These are phyloP conservation scores for Furcifer pardalis DNA, from an alignment of 2,797 vertebrate genomes.

Conservation along the genomic window DNA sequence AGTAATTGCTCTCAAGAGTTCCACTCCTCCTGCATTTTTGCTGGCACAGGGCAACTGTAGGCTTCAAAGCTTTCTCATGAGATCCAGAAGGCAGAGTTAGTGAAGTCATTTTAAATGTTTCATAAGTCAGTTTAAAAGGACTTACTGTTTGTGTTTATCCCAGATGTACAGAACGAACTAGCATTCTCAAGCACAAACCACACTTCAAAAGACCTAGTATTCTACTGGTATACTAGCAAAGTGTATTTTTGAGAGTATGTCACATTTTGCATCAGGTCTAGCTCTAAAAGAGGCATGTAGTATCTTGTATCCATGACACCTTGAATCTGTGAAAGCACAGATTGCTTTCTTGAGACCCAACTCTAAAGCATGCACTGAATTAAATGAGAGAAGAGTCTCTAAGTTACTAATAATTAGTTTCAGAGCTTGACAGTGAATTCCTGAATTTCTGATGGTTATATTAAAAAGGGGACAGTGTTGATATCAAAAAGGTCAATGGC, in stretches of 20 bases:
- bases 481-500: background rate
- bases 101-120: constrained; percentile 15
- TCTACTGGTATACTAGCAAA: background rate
- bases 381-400: background rate
- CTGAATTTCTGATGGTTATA: no score
- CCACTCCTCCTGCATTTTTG: constrained; percentile 92
- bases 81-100: constrained; percentile 8
- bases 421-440: no score
- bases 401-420: background rate
- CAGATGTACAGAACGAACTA: background rate
- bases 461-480: background rate
- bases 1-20: constrained; percentile 92
- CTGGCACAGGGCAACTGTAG: constrained; percentile 90
- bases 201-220: background rate
- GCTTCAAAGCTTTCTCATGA: constrained; percentile 84
- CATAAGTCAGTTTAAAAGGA: background rate
- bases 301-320: background rate
- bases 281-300: background rate
- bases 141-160: background rate
- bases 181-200: background rate
- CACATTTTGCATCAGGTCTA: background rate
- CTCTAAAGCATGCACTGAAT: background rate
- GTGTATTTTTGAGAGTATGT: background rate
- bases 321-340: background rate
- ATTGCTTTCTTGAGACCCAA: background rate